Evolutionary conservation across 2,888 invertebrate genomes (phyloP), one percentile per base, ranked within the genome.

Genomic region (Sthenelais limicola): DNA sequence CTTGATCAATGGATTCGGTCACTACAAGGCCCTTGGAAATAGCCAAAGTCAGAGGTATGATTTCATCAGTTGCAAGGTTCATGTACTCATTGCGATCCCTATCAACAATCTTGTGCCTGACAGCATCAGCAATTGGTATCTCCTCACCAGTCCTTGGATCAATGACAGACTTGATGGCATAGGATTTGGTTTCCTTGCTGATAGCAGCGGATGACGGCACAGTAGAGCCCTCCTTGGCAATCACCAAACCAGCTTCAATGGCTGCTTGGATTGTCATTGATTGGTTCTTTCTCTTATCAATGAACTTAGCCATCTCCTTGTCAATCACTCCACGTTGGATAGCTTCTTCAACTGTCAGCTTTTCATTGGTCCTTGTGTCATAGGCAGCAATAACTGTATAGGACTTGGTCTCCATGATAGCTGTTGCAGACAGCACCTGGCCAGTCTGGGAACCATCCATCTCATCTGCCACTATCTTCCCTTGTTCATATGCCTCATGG

Each of bases 61-160:
- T 92, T 77, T 93, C 92, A 0, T 95, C 95, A 28, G 93, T 87
- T 83, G 91, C 91, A 47, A 96, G 95, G 89, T 97, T 94, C 32
- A 82, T 79, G 73, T 86, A 87, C 5, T 83, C 72, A 5, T 86
- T 85, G 69, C 81, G 81, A 26, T 78, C 95, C 12, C 96, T 95
- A 84, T 97, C 96, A 86, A 92, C 93, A 67, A 97, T 91, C 86
- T 97, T 96, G 83, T 93, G 92, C 85, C 95, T 94, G 81, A 98
- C 96, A 33, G 96, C 96, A 90, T 97, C 96, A 4, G 78, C 66
- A 70, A 86, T 83, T 49, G 93, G 81, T 58, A 95, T 91, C 82
- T 92, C 92, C 74, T 91, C 91, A 58, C 93, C 93, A 0, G 94
- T 94, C 81, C 92, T 91, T 0, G 91, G 95, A 89, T 98, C 93